These are phyloP conservation scores for Calameuta idolon DNA, from an alignment of 2,888 invertebrate species.

Conservation along the genomic window DNA sequence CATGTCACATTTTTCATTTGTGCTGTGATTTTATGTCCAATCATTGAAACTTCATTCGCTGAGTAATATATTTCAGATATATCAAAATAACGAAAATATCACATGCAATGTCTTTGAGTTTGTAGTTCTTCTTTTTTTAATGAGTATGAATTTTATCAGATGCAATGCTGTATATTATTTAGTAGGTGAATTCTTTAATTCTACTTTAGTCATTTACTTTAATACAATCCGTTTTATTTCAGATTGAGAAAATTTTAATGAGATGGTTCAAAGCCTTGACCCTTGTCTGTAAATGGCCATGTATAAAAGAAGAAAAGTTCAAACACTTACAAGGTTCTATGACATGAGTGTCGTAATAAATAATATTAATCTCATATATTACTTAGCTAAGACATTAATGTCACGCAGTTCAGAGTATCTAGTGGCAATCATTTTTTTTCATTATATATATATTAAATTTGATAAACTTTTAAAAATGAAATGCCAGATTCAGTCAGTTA, in stretches of 20 bases:
- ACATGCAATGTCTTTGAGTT: background rate
- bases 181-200: background rate
- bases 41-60: background rate
- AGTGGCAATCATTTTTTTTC: constrained; percentile 42
- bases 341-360: background rate
- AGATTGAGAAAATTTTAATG: background rate
- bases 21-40: background rate
- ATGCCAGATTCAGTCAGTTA: constrained; percentile 34
- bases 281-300: background rate
- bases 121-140: background rate
- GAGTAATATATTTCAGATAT: background rate
- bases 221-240: background rate
- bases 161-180: background rate
- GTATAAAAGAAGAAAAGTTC: background rate
- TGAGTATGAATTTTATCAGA: background rate
- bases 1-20: background rate
- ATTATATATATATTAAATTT: constrained; percentile 40
- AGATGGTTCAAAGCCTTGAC: background rate
- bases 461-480: constrained; percentile 34
- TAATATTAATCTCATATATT: background rate
- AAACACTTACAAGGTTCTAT: background rate
- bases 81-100: background rate
- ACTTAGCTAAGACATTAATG: constrained; percentile 31
- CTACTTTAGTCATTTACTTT: background rate
- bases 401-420: constrained; percentile 42